phyloP scores from a whole-genome alignment of 2,888 invertebrate species.

The Autographa pulchrina region DNA sequence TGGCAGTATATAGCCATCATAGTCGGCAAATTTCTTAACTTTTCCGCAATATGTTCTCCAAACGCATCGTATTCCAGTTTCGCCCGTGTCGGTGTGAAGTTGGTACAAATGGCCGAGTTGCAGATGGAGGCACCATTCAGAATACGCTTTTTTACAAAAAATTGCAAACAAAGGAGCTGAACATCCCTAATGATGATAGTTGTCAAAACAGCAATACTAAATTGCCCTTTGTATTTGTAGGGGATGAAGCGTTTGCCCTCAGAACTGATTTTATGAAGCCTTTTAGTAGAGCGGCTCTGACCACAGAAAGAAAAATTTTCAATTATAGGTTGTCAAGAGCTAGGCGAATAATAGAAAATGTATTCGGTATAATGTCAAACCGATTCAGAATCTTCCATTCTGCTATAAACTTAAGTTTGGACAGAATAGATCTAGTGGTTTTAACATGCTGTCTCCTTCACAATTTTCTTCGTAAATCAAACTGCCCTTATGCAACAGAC shows the following conservation, averaged over 20 bases:
- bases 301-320: constrained; percentile 34
- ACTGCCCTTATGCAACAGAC: constrained; percentile 29
- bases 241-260: constrained; percentile 24
- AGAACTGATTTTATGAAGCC: constrained; percentile 24
- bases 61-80: constrained; percentile 15
- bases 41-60: constrained; percentile 37
- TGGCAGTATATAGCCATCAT: constrained; percentile 33
- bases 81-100: constrained; percentile 32
- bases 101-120: constrained; percentile 37
- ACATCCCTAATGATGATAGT: constrained; percentile 28
- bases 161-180: constrained; percentile 24
- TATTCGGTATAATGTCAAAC: constrained; percentile 34
- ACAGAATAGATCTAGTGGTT: constrained; percentile 29
- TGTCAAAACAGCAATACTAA: constrained; percentile 28
- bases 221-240: constrained; percentile 21
- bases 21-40: constrained; percentile 29
- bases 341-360: constrained; percentile 31
- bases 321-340: constrained; percentile 32
- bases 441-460: constrained; percentile 31
- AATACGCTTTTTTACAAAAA: constrained; percentile 31
- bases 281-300: constrained; percentile 27
- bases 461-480: constrained; percentile 31
- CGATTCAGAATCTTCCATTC: constrained; percentile 29
- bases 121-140: constrained; percentile 30
- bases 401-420: constrained; percentile 27